Conservation (phyloP, 2,888 invertebrate species). For the Tenthredo amoena region DNA sequence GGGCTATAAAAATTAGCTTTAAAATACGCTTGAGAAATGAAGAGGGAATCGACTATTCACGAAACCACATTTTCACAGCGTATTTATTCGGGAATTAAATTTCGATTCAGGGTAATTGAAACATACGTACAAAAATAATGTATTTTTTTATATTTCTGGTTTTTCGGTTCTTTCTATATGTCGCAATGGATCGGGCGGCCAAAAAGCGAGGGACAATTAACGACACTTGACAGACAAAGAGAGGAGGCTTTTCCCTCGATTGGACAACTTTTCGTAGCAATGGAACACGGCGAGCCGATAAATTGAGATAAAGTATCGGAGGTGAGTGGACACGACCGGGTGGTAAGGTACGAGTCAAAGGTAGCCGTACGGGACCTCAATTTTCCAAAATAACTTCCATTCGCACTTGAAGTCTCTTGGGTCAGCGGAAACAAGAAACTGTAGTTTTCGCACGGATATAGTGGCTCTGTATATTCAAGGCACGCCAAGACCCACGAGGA, state of each 20-base stretch:
- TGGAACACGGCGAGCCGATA: slow-evolving; percentile 36
- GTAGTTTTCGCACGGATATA: background rate
- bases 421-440: slow-evolving; percentile 40
- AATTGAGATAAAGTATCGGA: slow-evolving; percentile 35
- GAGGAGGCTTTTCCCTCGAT: slow-evolving; percentile 35
- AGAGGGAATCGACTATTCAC: background rate
- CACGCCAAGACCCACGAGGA: slow-evolving; percentile 11
- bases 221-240: slow-evolving; percentile 11
- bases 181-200: background rate
- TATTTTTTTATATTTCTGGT: background rate
- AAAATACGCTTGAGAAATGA: background rate
- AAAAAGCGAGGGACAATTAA: background rate
- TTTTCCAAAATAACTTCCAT: slow-evolving; percentile 42
- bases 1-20: background rate
- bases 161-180: background rate
- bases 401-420: slow-evolving; percentile 31
- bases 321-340: background rate
- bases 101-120: background rate
- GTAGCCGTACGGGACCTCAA: slow-evolving; percentile 34
- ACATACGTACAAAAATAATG: background rate
- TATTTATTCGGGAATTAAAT: background rate
- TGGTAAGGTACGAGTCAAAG: slow-evolving; percentile 21
- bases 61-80: background rate
- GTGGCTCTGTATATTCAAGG: slow-evolving; percentile 34
- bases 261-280: slow-evolving; percentile 35